Evolutionary conservation across 1,140 invertebrate genomes (phyloP).

Genomic region (Aleiodes sp.): DNA sequence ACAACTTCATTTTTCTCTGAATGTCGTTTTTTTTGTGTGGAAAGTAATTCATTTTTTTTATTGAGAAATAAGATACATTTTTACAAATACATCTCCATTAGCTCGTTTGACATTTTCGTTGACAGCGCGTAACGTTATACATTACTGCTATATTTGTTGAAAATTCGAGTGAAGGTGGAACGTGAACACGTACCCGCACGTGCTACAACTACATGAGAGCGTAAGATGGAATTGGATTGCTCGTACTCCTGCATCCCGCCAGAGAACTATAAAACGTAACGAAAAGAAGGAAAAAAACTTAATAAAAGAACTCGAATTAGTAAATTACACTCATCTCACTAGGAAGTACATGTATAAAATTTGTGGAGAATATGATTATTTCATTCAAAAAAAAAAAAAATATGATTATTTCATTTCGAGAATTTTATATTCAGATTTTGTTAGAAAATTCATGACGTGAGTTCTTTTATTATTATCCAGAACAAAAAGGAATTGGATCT

Average conservation of each 20-base stretch:
- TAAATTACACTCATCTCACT: not conserved
- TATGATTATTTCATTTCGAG: not conserved
- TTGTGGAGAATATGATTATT: no score
- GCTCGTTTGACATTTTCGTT: slow-evolving; percentile 6
- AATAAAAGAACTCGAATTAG: slow-evolving; percentile 1
- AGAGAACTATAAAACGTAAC: not conserved
- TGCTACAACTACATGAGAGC: slow-evolving; percentile 5
- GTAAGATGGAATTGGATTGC: not conserved
- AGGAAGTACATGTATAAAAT: no score
- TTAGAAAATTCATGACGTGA: not conserved
- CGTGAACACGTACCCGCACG: slow-evolving; percentile 14
- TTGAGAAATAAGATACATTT: not conserved
- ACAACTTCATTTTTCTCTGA: not conserved
- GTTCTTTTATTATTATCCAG: not conserved
- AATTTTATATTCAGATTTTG: not conserved
- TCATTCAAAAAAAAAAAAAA: no score
- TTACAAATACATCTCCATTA: not conserved
- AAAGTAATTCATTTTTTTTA: no score
- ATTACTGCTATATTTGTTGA: slow-evolving; percentile 9
- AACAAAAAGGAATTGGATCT: not conserved
- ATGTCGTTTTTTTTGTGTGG: no score
- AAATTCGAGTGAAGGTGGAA: slow-evolving; percentile 12
- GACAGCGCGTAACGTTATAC: not conserved
- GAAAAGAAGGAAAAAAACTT: not conserved
- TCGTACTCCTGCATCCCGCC: not conserved